phyloP scores from a whole-genome alignment of 2,113 vertebrate species.

The Seriola rivoliana region DNA sequence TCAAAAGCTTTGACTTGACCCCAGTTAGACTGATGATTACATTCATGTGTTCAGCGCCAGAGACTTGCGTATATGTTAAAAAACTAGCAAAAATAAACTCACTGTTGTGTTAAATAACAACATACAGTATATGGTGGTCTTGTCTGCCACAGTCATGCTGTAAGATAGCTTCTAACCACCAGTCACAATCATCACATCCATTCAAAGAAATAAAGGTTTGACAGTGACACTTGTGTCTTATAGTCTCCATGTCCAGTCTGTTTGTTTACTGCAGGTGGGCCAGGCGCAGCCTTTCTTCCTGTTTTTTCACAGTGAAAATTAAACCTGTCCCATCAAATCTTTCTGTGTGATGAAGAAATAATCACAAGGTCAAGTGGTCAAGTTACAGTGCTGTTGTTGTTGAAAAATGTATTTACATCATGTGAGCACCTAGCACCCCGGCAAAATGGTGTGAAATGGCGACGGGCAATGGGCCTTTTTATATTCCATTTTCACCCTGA shows the following conservation, averaged over 20 bases:
- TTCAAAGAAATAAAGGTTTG: constrained; percentile 8
- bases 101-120: not conserved
- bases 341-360: constrained; percentile 34
- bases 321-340: constrained; percentile 42
- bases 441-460: constrained; percentile 18
- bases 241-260: not conserved
- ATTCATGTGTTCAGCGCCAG: not conserved
- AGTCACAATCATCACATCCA: not conserved
- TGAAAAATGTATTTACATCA: constrained; percentile 9
- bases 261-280: not conserved
- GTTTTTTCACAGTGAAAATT: constrained; percentile 34
- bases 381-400: not conserved
- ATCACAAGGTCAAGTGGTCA: constrained; percentile 46
- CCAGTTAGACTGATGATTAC: not conserved
- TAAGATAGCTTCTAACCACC: no score
- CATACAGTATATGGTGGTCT: not conserved
- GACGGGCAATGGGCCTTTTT: constrained; percentile 17
- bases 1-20: constrained; percentile 17
- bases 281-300: not conserved
- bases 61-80: not conserved
- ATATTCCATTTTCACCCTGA: constrained; percentile 48
- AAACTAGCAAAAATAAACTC: not conserved
- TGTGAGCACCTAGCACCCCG: constrained; percentile 16
- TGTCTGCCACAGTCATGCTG: not conserved
- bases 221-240: constrained; percentile 5